Base-by-base conservation (phyloP, 2,888 invertebrate genomes). In the Pseudococcus viburni region DNA sequence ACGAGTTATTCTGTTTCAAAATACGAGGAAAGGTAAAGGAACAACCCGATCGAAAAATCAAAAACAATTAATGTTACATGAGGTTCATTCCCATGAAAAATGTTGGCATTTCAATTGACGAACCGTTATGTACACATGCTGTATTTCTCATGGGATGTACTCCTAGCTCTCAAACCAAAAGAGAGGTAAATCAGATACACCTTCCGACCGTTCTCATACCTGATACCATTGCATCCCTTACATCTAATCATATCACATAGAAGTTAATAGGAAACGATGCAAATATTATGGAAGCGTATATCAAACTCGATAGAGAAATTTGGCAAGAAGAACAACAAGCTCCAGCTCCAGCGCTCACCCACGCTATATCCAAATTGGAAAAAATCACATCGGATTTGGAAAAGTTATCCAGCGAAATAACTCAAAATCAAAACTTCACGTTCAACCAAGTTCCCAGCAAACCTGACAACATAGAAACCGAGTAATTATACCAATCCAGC, bases 301-400 rank as follows among this genome's bases (percentile, higher is more conserved):
- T 90, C 84, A 89, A 89, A 9, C 73, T 91, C 22, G 91, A 91
- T 85, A 88, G 90, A 48, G 90, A 90, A 89, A 90, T 91, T 85
- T 90, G 89, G 89, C 89, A 90, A 46, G 91, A 91, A 89, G 91
- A 91, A 89, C 90, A 90, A 89, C 89, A 90, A 22, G 90, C 91
- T 6, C 91, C 91, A 17, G 91, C 90, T 46, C 90, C 91, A 0
- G 90, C 91, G 12, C 89, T 91, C 19, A 90, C 90, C 17, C 90
- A 91, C 89, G 90, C 90, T 17, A 90, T 90, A 89, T 90, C 90
- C 9, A 90, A 90, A 89, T 86, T 90, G 87, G 90, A 91, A 84
- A 90, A 90, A 89, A 89, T 90, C 83, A 90, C 89, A 11, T 86
- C 89, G 15, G 90, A 90, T 86, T 89, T 90, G 84, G 90, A 90